phyloP scores from a whole-genome alignment of 2,888 invertebrate genomes.

The Synergus laeviventris region DNA sequence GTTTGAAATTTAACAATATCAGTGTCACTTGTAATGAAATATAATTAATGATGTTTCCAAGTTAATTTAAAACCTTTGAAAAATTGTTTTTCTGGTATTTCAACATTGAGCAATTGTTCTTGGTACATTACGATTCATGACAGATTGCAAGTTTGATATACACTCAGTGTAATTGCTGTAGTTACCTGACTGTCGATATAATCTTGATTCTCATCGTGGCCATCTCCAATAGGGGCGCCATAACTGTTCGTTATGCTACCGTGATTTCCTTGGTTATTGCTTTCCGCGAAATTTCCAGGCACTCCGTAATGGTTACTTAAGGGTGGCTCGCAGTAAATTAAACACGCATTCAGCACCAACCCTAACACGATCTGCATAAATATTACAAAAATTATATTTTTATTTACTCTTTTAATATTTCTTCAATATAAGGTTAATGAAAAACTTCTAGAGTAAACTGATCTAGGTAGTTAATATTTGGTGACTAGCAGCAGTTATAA shows the following conservation, averaged over 20 bases:
- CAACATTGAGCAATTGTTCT: constrained; percentile 32
- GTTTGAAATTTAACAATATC: too few species aligned
- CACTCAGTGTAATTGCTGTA: constrained; percentile 5
- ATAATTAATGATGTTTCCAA: neutral
- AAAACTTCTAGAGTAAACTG: neutral
- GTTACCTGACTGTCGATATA: constrained; percentile 72
- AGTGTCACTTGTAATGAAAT: neutral
- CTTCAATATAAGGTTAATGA: neutral
- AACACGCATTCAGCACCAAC: constrained; percentile 62
- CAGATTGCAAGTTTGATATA: constrained; percentile 32
- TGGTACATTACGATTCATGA: constrained; percentile 31
- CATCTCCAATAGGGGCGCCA: constrained; percentile 63
- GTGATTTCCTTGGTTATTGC: constrained; percentile 55
- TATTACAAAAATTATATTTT: constrained; percentile 18
- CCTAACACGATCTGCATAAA: constrained; percentile 58
- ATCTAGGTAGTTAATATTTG: too few species aligned
- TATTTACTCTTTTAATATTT: neutral
- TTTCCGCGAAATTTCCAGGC: constrained; percentile 68
- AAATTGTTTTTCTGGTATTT: constrained; percentile 9
- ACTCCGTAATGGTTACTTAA: constrained; percentile 72
- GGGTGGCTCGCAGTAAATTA: constrained; percentile 64
- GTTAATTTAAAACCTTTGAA: neutral
- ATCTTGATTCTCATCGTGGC: constrained; percentile 70
- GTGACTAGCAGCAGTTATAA: too few species aligned
- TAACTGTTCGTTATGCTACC: constrained; percentile 67